phyloP scores from a whole-genome alignment of 1,140 invertebrate genomes.

The Drosophila persimilis region DNA sequence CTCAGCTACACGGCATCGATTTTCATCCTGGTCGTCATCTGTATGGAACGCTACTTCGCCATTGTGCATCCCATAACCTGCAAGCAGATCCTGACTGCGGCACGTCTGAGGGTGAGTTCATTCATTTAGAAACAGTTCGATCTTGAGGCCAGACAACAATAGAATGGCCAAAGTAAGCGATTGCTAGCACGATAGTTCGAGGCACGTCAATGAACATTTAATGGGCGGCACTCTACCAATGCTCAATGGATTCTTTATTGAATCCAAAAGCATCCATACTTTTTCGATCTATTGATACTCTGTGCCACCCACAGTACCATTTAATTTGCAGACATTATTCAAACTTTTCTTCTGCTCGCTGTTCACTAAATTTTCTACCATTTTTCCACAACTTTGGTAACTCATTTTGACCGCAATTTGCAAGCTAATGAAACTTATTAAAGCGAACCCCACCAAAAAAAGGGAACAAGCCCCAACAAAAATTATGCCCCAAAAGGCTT shows the following conservation, averaged over 20 bases:
- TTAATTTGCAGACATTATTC: background rate
- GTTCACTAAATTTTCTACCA: conserved; percentile 17
- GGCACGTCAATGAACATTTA: conserved; percentile 1
- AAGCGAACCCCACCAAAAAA: conserved; percentile 3
- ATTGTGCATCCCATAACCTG: conserved; percentile 92
- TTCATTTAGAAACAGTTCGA: too few species aligned
- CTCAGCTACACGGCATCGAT: conserved; percentile 92
- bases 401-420: conserved; percentile 55
- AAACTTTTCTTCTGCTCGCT: background rate
- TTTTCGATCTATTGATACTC: too few species aligned
- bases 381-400: conserved; percentile 39
- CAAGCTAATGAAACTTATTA: conserved; percentile 63
- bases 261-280: background rate
- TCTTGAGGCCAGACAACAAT: too few species aligned
- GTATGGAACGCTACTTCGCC: conserved; percentile 91
- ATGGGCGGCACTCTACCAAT: too few species aligned
- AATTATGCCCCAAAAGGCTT: conserved; percentile 47
- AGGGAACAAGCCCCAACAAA: conserved; percentile 11
- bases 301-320: too few species aligned
- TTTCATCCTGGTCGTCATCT: conserved; percentile 91
- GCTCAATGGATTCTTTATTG: too few species aligned
- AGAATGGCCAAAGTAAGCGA: too few species aligned
- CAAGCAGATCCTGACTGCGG: conserved; percentile 89
- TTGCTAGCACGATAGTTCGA: background rate
- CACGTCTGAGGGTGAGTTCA: conserved; percentile 86